Percentiles rank a stretch among this genome's conserved stretches.
Conservation (phyloP, 2,888 invertebrate genomes). For the Carcina quercana region DNA sequence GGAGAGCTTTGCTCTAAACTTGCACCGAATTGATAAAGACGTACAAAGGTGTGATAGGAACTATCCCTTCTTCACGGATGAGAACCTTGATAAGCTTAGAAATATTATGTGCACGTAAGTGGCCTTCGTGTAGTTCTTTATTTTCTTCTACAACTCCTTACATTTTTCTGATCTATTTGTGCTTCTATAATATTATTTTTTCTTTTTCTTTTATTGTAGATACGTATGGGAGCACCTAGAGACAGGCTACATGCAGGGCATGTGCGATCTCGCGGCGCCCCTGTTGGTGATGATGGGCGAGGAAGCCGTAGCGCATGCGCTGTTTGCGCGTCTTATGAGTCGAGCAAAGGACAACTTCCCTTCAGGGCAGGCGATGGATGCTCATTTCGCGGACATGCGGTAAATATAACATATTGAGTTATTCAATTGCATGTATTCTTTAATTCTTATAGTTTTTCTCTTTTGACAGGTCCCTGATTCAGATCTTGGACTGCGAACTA, state of each 20-base stretch:
- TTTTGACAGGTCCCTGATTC: constrained; percentile 78
- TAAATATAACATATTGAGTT: too few species aligned
- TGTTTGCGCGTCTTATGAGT: constrained; percentile 93
- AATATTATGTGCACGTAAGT: constrained; percentile 97
- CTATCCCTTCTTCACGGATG: constrained; percentile 92
- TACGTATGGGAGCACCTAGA: constrained; percentile 98
- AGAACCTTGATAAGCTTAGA: constrained; percentile 92
- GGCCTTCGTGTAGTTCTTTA: background rate
- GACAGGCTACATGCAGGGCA: constrained; percentile 97
- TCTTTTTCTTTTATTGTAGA: background rate
- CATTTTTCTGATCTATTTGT: background rate
- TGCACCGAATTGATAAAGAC: constrained; percentile 97
- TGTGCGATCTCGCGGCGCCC: constrained; percentile 97
- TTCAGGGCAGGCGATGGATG: constrained; percentile 95
- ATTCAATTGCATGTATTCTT: too few species aligned
- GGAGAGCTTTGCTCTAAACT: constrained; percentile 88
- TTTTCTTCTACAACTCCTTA: background rate
- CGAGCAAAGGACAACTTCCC: constrained; percentile 95
- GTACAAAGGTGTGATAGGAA: constrained; percentile 96
- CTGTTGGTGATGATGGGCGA: constrained; percentile 94
- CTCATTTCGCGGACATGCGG: constrained; percentile 96
- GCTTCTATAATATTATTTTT: background rate
- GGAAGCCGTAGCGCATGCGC: constrained; percentile 92
- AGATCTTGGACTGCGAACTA: constrained; percentile 94
- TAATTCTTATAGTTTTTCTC: too few species aligned